phyloP scores from a whole-genome alignment of 2,888 invertebrate species.

The Drosophila dives region DNA sequence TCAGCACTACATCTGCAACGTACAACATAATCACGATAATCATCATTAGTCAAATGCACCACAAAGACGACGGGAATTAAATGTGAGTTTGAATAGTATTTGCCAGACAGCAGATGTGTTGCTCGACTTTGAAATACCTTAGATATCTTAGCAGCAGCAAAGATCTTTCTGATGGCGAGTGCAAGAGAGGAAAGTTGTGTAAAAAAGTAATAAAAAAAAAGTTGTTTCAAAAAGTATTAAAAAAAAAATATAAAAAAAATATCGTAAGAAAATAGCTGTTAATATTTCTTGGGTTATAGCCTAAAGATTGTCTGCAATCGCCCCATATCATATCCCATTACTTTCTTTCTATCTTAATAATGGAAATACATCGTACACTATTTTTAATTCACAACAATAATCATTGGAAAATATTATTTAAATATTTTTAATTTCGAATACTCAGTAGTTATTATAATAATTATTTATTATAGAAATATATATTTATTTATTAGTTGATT shows the following conservation, averaged over 20 bases:
- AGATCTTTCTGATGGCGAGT: background rate
- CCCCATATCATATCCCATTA: background rate
- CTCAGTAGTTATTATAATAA: background rate
- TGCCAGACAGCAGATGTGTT: background rate
- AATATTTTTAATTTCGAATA: background rate
- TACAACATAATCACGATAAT: constrained; percentile 4
- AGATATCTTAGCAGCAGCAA: background rate
- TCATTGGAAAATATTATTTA: background rate
- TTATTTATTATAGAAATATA: background rate
- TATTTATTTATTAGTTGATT: background rate
- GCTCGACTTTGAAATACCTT: background rate
- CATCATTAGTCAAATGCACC: constrained; percentile 4
- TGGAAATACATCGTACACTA: background rate
- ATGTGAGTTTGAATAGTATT: background rate
- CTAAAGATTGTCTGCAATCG: background rate
- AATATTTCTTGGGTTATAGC: background rate
- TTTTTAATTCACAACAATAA: background rate
- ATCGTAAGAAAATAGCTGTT: background rate
- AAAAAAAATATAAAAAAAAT: background rate
- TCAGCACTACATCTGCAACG: constrained; percentile 55
- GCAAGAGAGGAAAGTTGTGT: background rate
- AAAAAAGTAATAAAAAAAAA: background rate
- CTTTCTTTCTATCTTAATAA: background rate
- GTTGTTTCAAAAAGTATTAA: background rate
- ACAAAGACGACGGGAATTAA: constrained; percentile 1